A percentile compares a stretch with the other conserved stretches of the same genome.
Evolutionary conservation across 1,140 invertebrate genomes (phyloP).

Genomic region (Daktulosphaira vitifoliae): DNA sequence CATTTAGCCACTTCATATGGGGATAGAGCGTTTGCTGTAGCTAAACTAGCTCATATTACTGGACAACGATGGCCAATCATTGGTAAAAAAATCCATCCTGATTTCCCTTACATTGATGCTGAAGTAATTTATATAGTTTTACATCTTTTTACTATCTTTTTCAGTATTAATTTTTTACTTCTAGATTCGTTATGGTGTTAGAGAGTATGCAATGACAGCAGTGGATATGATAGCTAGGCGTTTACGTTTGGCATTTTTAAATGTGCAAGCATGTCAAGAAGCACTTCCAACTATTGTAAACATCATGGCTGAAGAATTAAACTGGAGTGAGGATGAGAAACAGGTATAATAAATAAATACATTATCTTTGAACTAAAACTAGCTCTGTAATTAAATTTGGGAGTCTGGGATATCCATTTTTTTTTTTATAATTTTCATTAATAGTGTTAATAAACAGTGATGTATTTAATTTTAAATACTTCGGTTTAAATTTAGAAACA

Average conservation of each 20-base stretch:
- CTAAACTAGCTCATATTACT: constrained; percentile 89
- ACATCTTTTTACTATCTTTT: background rate
- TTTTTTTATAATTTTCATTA: background rate
- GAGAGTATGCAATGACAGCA: constrained; percentile 92
- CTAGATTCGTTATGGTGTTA: constrained; percentile 76
- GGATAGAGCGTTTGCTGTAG: constrained; percentile 93
- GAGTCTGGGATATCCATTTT: background rate
- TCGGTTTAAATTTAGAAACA: constrained; percentile 53
- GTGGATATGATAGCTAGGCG: constrained; percentile 94
- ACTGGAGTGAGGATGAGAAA: constrained; percentile 80
- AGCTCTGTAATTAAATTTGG: too few relatives aligned
- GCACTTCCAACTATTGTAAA: constrained; percentile 83
- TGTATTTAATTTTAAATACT: background rate
- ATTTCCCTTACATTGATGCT: constrained; percentile 98
- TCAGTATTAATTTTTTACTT: constrained; percentile 36
- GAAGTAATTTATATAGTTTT: constrained; percentile 55
- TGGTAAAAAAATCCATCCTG: constrained; percentile 89
- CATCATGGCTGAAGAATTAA: constrained; percentile 93
- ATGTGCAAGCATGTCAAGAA: constrained; percentile 93
- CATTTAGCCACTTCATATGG: constrained; percentile 95
- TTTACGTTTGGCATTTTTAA: constrained; percentile 87
- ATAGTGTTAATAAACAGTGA: too few relatives aligned
- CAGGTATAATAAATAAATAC: constrained; percentile 46
- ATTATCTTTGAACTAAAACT: too few relatives aligned
- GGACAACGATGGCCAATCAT: constrained; percentile 96